Evolutionary conservation across 2,113 vertebrate genomes (phyloP).

Genomic region (Ardeotis arabs): DNA sequence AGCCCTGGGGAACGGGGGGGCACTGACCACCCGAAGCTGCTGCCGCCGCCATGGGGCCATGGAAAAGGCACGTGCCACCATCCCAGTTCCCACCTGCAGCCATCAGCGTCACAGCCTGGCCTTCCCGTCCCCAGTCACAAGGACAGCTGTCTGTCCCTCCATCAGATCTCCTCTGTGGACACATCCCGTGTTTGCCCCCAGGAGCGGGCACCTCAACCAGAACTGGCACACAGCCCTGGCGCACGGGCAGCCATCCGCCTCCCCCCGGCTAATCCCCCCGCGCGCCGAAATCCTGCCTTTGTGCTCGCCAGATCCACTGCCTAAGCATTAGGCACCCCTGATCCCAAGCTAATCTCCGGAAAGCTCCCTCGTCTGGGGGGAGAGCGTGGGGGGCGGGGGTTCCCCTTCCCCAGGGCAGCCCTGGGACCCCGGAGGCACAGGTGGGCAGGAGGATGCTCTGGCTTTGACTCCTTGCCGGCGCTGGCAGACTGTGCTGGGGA

Average conservation of each 20-base stretch:
- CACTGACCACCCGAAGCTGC: neutral
- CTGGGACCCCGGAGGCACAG: neutral
- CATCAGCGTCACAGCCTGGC: neutral
- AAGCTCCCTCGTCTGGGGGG: neutral
- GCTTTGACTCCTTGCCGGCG: neutral
- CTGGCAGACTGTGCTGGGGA: neutral
- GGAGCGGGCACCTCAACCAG: accelerated
- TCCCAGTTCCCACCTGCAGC: neutral
- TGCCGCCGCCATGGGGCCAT: accelerated
- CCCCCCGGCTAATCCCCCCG: neutral
- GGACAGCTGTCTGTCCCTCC: neutral
- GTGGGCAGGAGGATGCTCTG: neutral
- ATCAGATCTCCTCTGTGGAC: neutral
- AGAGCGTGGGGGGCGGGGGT: neutral
- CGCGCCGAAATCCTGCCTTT: neutral
- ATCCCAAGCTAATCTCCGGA: neutral
- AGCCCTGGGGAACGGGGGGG: neutral
- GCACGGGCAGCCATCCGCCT: neutral
- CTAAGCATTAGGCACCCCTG: neutral
- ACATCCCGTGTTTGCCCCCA: neutral
- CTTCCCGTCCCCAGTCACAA: neutral
- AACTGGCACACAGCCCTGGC: accelerated
- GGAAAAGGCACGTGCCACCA: accelerated
- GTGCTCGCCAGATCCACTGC: neutral
- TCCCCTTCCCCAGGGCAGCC: neutral